A percentile compares a stretch with the other conserved stretches of the same genome.
Conservation (phyloP, 2,797 vertebrate species). For the Chelon labrosus region DNA sequence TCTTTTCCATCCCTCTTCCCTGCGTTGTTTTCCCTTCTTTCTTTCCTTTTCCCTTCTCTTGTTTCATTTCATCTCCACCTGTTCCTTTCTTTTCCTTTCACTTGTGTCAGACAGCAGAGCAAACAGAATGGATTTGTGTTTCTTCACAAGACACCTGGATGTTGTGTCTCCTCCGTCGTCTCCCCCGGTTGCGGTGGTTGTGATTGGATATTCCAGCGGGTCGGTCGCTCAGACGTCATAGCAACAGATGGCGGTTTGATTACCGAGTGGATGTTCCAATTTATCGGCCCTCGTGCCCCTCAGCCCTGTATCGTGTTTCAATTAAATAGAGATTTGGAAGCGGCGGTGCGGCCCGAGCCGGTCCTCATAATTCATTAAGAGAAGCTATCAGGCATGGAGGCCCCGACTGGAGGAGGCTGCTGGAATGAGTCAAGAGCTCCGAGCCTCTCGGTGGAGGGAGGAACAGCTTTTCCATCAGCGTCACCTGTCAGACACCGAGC, state of each 20-base stretch:
- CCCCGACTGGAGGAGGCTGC: constrained; percentile 40
- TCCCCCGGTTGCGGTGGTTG: background rate
- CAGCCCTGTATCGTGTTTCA: constrained; percentile 72
- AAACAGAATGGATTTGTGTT: constrained; percentile 12
- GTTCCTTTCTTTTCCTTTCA: background rate
- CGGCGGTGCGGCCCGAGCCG: constrained; percentile 50
- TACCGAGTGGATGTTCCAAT: constrained; percentile 65
- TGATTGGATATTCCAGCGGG: constrained; percentile 9
- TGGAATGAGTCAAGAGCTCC: constrained; percentile 23
- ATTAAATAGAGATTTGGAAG: constrained; percentile 76
- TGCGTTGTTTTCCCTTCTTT: background rate
- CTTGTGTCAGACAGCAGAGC: too few species aligned
- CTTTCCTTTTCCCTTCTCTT: background rate
- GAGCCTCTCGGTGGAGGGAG: background rate
- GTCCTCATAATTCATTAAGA: constrained; percentile 72
- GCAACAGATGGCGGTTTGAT: constrained; percentile 80
- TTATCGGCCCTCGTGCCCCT: constrained; percentile 64
- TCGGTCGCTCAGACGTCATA: constrained; percentile 31
- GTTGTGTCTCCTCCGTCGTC: constrained; percentile 2
- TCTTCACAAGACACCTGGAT: background rate
- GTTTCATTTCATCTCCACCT: background rate
- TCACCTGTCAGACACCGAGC: background rate
- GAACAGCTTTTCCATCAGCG: constrained; percentile 3
- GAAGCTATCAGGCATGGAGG: constrained; percentile 47
- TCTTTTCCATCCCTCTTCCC: too few species aligned